Evolutionary conservation across 23 tunicate species (phyloP).

Genomic region (Trididemnum miniatum): DNA sequence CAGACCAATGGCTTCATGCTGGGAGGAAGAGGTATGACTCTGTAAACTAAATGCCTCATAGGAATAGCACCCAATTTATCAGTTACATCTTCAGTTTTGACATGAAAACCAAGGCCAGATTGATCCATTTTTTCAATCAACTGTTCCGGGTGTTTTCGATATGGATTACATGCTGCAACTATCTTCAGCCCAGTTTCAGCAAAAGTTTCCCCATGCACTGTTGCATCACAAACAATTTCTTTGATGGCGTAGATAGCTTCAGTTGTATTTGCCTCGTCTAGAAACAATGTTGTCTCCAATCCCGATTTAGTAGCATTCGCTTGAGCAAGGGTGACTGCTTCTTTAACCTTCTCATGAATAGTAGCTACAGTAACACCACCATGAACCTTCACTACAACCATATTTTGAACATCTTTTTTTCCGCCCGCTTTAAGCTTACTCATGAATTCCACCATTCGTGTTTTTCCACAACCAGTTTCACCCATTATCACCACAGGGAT

Average conservation of each 20-base stretch:
- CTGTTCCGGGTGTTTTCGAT: conserved; percentile 35
- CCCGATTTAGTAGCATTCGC: not conserved
- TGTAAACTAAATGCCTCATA: conserved; percentile 58
- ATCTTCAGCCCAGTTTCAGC: conserved; percentile 36
- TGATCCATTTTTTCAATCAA: conserved; percentile 31
- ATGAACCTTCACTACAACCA: conserved; percentile 64
- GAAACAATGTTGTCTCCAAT: conserved; percentile 50
- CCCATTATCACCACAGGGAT: conserved; percentile 79
- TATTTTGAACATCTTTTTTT: conserved; percentile 20
- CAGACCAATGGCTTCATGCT: conserved; percentile 71
- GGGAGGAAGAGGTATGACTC: conserved; percentile 65
- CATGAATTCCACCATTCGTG: conserved; percentile 77
- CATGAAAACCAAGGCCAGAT: conserved; percentile 51
- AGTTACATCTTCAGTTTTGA: conserved; percentile 24
- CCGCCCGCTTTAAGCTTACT: conserved; percentile 24
- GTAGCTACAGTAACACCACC: conserved; percentile 66
- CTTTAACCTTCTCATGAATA: conserved; percentile 41
- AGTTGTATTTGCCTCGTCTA: conserved; percentile 86
- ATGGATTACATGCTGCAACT: conserved; percentile 72
- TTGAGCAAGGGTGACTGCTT: conserved; percentile 28
- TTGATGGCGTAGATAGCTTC: conserved; percentile 75
- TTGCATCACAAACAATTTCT: conserved; percentile 66
- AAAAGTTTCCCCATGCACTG: conserved; percentile 41
- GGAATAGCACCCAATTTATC: conserved; percentile 48
- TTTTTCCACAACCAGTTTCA: conserved; percentile 78